These are phyloP conservation scores for Platerodrilus igneus DNA, from an alignment of 2,888 invertebrate species.

Conservation along the genomic window DNA sequence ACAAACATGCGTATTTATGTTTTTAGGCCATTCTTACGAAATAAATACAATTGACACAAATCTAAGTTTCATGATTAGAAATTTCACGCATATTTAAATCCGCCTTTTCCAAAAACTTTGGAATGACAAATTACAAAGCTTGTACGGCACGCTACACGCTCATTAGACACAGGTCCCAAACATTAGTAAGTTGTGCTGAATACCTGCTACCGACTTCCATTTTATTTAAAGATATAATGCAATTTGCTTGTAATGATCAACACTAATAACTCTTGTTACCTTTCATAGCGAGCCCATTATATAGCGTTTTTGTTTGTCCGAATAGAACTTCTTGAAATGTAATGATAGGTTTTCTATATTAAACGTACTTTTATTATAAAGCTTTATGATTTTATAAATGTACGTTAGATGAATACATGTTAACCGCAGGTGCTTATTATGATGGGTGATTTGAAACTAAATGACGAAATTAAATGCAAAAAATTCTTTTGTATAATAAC, in stretches of 20 bases:
- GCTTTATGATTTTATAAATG: constrained; percentile 16
- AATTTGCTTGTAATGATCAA: constrained; percentile 16
- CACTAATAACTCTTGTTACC: constrained; percentile 18
- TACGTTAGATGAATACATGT: constrained; percentile 11
- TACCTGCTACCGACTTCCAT: constrained; percentile 21
- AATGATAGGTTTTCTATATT: constrained; percentile 15
- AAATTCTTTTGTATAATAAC: too few species aligned
- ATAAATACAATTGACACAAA: too few species aligned
- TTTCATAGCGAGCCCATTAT: constrained; percentile 17
- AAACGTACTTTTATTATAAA: constrained; percentile 14
- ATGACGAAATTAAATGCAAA: constrained; percentile 9
- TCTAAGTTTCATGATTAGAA: constrained; percentile 21
- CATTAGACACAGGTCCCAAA: constrained; percentile 20
- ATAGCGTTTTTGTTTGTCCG: constrained; percentile 11
- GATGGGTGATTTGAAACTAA: constrained; percentile 13
- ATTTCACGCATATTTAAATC: constrained; percentile 18
- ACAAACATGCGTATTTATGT: too few species aligned
- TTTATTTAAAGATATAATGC: constrained; percentile 23
- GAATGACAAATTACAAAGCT: constrained; percentile 18
- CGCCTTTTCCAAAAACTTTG: constrained; percentile 15
- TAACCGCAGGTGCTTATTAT: constrained; percentile 9
- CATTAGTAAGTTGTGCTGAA: constrained; percentile 20
- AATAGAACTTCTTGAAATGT: constrained; percentile 14
- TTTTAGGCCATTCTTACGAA: too few species aligned
- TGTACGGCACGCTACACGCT: constrained; percentile 18